phyloP scores from a whole-genome alignment of 2,113 vertebrate species.

The Synchiropus splendidus region DNA sequence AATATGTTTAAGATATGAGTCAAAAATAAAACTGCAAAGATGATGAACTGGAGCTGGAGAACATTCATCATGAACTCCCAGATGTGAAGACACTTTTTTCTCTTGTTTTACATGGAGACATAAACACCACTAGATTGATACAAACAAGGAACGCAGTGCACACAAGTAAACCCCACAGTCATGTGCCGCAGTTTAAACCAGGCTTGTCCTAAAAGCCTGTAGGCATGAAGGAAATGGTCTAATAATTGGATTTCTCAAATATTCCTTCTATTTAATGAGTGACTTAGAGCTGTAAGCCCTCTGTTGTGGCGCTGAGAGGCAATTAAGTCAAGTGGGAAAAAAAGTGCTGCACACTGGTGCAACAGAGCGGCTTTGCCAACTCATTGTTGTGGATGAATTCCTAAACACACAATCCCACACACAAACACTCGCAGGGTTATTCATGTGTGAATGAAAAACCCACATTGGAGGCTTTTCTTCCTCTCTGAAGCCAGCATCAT shows the following conservation, averaged over 20 bases:
- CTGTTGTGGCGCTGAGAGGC: slow-evolving; percentile 22
- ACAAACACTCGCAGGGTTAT: slow-evolving; percentile 1
- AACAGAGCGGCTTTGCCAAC: slow-evolving; percentile 29
- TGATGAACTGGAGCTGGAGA: no score
- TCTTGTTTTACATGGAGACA: neutral
- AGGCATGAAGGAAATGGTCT: slow-evolving; percentile 20
- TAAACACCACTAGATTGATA: no score
- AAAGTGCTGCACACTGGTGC: slow-evolving; percentile 9
- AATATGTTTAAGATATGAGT: no score
- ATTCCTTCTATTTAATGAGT: slow-evolving; percentile 31
- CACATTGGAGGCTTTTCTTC: neutral
- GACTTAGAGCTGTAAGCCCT: slow-evolving; percentile 28
- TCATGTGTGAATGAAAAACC: neutral
- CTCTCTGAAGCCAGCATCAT: neutral
- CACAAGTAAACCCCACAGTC: slow-evolving; percentile 31
- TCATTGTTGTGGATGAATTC: slow-evolving; percentile 14
- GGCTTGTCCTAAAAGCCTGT: slow-evolving; percentile 10
- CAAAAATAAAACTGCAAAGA: no score
- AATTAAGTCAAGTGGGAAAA: slow-evolving; percentile 25
- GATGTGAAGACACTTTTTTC: slow-evolving; percentile 7
- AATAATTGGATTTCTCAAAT: slow-evolving; percentile 27
- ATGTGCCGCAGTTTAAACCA: slow-evolving; percentile 16
- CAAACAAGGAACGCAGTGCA: slow-evolving; percentile 5
- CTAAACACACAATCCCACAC: neutral
- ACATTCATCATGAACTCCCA: no score